phyloP scores from a whole-genome alignment of 1,140 invertebrate species.

The Pachyrhynchus sulphureomaculatus region DNA sequence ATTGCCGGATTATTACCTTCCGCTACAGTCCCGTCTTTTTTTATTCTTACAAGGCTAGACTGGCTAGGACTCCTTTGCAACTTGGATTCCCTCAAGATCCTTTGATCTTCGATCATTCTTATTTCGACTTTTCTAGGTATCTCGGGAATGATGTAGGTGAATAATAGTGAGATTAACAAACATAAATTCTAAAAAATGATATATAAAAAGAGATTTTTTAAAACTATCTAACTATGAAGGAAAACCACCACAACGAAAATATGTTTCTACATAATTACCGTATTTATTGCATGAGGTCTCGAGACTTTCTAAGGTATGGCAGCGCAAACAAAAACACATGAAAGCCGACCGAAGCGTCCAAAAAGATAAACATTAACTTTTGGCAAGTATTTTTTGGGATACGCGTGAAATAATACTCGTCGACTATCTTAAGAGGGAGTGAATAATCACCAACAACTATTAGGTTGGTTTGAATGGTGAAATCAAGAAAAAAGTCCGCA shows the following conservation, averaged over 20 bases:
- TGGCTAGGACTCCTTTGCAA: not conserved
- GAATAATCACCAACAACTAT: too few species aligned
- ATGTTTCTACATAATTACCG: not conserved
- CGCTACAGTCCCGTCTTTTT: not conserved
- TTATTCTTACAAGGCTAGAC: not conserved
- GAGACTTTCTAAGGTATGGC: too few species aligned
- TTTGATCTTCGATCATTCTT: not conserved
- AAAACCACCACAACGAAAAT: not conserved
- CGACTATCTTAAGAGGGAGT: too few species aligned
- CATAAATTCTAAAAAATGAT: slow-evolving; percentile 1
- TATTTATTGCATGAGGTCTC: too few species aligned
- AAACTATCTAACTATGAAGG: not conserved
- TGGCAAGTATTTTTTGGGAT: not conserved
- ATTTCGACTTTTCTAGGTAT: slow-evolving; percentile 3
- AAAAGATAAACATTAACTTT: too few species aligned
- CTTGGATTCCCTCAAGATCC: not conserved
- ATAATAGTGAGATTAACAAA: not conserved
- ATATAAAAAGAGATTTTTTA: too few species aligned
- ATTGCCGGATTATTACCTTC: too few species aligned
- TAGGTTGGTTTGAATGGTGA: too few species aligned
- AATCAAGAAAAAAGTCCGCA: too few species aligned
- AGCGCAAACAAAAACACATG: too few species aligned
- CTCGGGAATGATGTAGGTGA: not conserved
- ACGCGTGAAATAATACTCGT: not conserved
- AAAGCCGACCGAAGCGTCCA: too few species aligned